Evolutionary conservation across 2,797 vertebrate genomes (phyloP).

Genomic region (Liparis tanakae): DNA sequence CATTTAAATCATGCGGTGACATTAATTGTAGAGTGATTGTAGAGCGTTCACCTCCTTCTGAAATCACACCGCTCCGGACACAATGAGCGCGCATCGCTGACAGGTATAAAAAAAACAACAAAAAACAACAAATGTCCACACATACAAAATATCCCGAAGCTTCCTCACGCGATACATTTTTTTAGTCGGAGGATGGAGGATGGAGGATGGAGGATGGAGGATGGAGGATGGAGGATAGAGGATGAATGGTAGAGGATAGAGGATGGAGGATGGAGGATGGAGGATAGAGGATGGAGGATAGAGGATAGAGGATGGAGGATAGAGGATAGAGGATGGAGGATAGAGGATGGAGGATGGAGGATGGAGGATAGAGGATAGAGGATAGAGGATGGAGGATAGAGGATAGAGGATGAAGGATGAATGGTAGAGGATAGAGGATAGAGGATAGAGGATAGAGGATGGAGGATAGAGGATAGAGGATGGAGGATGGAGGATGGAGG

Average conservation of each 20-base stretch:
- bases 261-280: conserved; percentile 9
- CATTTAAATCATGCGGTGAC: background rate
- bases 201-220: conserved; percentile 14
- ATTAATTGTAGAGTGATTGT: conserved; percentile 4
- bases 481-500: conserved; percentile 12
- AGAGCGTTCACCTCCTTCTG: background rate
- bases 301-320: conserved; percentile 9
- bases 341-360: conserved; percentile 9
- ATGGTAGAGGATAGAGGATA: conserved; percentile 12
- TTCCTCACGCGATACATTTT: conserved; percentile 11
- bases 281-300: conserved; percentile 9
- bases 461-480: too few relatives aligned
- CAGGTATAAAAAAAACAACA: background rate
- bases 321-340: too few relatives aligned
- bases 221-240: conserved; percentile 2
- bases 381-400: conserved; percentile 9
- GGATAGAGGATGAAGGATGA: conserved; percentile 8
- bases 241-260: too few relatives aligned
- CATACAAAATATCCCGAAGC: background rate
- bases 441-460: conserved; percentile 11
- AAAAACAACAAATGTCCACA: background rate
- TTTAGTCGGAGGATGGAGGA: conserved; percentile 13
- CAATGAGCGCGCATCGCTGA: background rate
- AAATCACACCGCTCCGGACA: background rate
- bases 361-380: conserved; percentile 6